Evolutionary conservation across 2,888 invertebrate genomes (phyloP).

Genomic region (Synergus gifuensis): DNA sequence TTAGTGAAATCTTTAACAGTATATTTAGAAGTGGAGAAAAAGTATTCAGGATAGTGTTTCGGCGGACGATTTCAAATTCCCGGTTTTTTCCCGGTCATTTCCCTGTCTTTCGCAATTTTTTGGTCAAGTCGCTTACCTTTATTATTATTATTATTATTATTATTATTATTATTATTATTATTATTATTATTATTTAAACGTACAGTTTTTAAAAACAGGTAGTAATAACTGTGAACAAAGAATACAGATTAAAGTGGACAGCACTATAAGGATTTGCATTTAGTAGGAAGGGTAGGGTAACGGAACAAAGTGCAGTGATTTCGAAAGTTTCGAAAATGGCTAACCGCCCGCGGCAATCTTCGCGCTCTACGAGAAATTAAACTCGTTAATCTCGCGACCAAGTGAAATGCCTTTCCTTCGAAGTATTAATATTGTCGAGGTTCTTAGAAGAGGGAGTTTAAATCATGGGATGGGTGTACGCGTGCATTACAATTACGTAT

Average conservation of each 20-base stretch:
- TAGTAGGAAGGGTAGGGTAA: not conserved
- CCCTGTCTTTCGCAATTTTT: no score
- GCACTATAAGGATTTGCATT: not conserved
- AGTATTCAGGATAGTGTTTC: no score
- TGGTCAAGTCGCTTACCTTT: no score
- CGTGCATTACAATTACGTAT: not conserved
- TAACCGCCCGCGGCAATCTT: not conserved
- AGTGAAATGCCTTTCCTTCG: not conserved
- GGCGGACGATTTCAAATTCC: no score
- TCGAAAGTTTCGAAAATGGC: not conserved
- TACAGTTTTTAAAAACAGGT: not conserved
- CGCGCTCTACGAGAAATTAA: not conserved
- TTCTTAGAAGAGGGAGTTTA: conserved; percentile 6
- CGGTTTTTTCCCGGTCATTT: no score
- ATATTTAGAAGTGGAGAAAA: no score
- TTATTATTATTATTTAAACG: no score
- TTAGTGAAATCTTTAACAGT: no score
- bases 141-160: no score
- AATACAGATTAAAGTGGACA: not conserved
- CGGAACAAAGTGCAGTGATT: not conserved
- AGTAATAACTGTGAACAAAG: not conserved
- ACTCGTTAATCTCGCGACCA: conserved; percentile 4
- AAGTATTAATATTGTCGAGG: not conserved
- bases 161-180: no score
- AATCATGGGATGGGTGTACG: conserved; percentile 1